phyloP scores from a whole-genome alignment of 2,797 vertebrate genomes.

The Mormyrus proboscirostris region DNA sequence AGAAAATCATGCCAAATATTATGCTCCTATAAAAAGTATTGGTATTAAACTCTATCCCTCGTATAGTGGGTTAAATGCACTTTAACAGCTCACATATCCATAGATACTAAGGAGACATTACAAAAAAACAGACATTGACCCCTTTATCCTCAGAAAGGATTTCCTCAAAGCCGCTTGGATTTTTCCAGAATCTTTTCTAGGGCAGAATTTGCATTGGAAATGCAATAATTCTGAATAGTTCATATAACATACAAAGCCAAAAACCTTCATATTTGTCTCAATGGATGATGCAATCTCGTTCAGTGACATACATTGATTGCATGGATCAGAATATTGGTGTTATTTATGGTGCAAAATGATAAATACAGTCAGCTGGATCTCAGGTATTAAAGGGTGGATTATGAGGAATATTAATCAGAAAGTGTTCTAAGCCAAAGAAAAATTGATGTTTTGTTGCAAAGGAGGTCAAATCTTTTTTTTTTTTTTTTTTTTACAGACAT shows the following conservation, averaged over 20 bases:
- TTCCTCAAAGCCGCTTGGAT: neutral
- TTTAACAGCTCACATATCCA: neutral
- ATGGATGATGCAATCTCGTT: neutral
- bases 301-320: neutral
- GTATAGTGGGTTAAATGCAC: neutral
- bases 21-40: neutral
- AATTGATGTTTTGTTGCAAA: neutral
- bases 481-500: neutral
- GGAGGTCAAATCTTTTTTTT: neutral
- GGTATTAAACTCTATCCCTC: neutral
- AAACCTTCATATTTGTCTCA: neutral
- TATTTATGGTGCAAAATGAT: slow-evolving; percentile 19
- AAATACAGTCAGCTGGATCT: slow-evolving; percentile 32
- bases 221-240: neutral
- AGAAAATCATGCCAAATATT: neutral
- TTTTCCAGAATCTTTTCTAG: slow-evolving; percentile 14
- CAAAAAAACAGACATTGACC: slow-evolving; percentile 2
- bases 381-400: slow-evolving; percentile 31
- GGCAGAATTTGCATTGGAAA: neutral
- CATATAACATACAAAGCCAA: neutral
- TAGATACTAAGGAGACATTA: neutral
- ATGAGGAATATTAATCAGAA: slow-evolving; percentile 35
- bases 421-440: slow-evolving; percentile 19
- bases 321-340: slow-evolving; percentile 9
- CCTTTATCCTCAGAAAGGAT: slow-evolving; percentile 2